Conservation (phyloP, 2,113 vertebrate genomes). For the Peromyscus leucopus region DNA sequence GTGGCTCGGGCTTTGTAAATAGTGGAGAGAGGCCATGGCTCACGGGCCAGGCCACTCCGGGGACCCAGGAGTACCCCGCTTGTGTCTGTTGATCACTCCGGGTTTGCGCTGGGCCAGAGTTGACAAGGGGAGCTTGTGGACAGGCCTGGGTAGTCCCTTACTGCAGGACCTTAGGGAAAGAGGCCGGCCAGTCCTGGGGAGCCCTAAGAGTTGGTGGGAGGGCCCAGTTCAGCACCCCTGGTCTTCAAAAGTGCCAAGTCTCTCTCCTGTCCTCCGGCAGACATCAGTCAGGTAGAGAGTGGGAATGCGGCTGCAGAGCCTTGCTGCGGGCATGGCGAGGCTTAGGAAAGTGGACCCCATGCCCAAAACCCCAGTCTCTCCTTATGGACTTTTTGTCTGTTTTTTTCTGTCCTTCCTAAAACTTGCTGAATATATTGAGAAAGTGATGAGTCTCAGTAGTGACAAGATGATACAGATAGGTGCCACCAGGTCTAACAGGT, state of each 20-base stretch:
- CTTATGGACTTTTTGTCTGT: neutral
- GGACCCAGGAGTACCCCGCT: too few relatives aligned
- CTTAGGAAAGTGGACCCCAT: neutral
- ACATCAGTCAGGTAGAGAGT: neutral
- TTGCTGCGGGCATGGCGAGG: too few relatives aligned
- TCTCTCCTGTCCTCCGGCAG: neutral
- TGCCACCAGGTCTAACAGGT: neutral
- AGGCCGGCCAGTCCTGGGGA: too few relatives aligned
- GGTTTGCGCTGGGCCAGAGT: neutral
- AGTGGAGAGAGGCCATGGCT: neutral
- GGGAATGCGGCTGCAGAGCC: neutral
- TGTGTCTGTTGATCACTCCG: neutral
- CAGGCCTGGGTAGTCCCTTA: too few relatives aligned
- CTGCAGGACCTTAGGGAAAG: neutral
- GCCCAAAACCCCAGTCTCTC: neutral
- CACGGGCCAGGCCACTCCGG: neutral
- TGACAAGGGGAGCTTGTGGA: neutral
- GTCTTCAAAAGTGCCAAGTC: neutral
- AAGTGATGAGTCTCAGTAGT: too few relatives aligned
- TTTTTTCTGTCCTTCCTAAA: neutral
- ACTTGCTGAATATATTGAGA: neutral
- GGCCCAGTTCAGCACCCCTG: too few relatives aligned
- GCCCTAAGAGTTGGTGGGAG: accelerated
- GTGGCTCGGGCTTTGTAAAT: too few relatives aligned
- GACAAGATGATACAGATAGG: accelerated